Evolutionary conservation across 2,888 invertebrate species (phyloP), one percentile per base, ranked within the genome.

Genomic region (Serrognathus titanus): DNA sequence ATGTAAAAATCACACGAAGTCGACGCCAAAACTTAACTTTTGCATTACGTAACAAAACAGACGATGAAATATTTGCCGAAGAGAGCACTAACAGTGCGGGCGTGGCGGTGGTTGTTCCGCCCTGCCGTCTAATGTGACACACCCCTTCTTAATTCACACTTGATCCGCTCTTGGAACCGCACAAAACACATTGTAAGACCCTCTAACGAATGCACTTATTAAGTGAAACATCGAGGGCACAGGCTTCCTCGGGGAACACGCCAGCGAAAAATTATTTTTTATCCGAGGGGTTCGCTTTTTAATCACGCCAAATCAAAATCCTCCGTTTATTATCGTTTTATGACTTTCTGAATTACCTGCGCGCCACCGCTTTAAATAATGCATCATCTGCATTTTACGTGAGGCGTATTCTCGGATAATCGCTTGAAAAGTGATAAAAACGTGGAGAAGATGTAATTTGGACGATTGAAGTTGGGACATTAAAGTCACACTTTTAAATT

Each of bases 221-320:
- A 71, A 71, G 69, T 68, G 71, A 67, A 71, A 71, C 71, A 69
- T 65, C 65, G 66, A 66, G 71, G 71, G 70, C 61, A 54, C 57
- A 59, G 54, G 58, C 58, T 40, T 64, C 72, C 70, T 62, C 35
- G 52, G 72, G 72, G 73, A 71, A 63, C 53, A 48, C 61, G 63
- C 62, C 69, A 72, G 72, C 74, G 71, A 75, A 74, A 74, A 75
- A 76, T 76, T 75, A 76, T 76, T 75, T 72, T 70, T 72, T 69
- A 69, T 68, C 65, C 68, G 62, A 63, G 59, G 66, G 69, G 59
- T 57, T 58, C 68, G 69, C 72, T 76, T 76, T 77, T 77, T 76
- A 77, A 76, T 76, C 75, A 77, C 71, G 70, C 72, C 73, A 69
- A 75, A 75, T 75, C 74, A 74, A 72, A 74, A 73, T 71, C 70